Percentiles rank a stretch among this genome's conserved stretches.
These are phyloP conservation scores for Synergus itoensis DNA, from an alignment of 2,888 invertebrate species.

Conservation along the genomic window DNA sequence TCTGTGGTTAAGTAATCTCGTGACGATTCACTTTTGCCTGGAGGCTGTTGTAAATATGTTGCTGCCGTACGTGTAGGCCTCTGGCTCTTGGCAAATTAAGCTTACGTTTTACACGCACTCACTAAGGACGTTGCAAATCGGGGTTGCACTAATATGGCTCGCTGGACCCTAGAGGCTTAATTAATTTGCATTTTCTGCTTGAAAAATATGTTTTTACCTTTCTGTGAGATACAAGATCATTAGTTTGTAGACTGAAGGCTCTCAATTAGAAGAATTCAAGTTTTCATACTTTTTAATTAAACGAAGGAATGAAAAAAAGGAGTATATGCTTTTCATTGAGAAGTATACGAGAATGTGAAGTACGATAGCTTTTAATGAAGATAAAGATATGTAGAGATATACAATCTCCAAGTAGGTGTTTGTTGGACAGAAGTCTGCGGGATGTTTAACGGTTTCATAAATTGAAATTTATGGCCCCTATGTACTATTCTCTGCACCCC, in stretches of 20 bases:
- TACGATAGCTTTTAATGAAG: slow-evolving; percentile 6
- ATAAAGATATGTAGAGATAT: slow-evolving; percentile 25
- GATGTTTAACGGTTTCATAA: slow-evolving; percentile 72
- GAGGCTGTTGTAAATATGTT: slow-evolving; percentile 21
- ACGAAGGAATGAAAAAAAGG: not conserved
- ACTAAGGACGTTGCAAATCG: not conserved
- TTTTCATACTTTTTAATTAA: not conserved
- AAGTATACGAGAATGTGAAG: not conserved
- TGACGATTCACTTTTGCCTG: slow-evolving; percentile 1
- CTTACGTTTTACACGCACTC: slow-evolving; percentile 25
- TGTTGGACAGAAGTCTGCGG: slow-evolving; percentile 43
- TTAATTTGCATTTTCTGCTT: slow-evolving; percentile 22
- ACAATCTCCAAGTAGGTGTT: slow-evolving; percentile 45
- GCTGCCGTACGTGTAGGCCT: not conserved
- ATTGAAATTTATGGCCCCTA: slow-evolving; percentile 70
- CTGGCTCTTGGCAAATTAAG: slow-evolving; percentile 36
- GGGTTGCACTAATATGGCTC: not conserved
- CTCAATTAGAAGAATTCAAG: not conserved
- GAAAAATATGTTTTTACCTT: slow-evolving; percentile 9
- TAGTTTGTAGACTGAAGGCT: not conserved
- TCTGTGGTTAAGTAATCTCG: slow-evolving; percentile 38
- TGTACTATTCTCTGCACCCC: slow-evolving; percentile 46
- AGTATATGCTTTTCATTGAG: not conserved
- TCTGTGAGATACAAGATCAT: not conserved
- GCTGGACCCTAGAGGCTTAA: slow-evolving; percentile 18